Conservation (phyloP, 2,888 invertebrate species). For the Eilema griseolum region DNA sequence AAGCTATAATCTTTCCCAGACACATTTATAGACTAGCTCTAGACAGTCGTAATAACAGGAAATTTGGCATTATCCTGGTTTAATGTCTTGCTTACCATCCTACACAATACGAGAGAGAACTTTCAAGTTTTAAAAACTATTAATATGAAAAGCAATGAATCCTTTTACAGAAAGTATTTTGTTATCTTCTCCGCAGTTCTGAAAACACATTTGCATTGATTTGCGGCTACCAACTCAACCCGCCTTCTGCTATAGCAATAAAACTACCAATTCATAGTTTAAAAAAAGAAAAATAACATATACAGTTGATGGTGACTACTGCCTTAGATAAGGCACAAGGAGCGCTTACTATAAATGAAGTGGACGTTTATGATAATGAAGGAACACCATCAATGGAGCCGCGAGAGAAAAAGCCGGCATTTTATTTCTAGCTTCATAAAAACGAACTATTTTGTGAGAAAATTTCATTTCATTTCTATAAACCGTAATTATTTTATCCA, state of each 20-base stretch:
- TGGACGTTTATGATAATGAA: conserved; percentile 61
- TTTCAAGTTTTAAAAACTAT: conserved; percentile 34
- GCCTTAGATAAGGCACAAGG: conserved; percentile 47
- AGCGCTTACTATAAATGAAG: conserved; percentile 55
- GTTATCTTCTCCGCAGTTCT: conserved; percentile 7
- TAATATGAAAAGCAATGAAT: neutral
- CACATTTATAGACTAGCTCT: conserved; percentile 34
- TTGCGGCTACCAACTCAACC: conserved; percentile 26
- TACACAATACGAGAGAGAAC: conserved; percentile 27
- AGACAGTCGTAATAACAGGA: conserved; percentile 40
- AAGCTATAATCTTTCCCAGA: conserved; percentile 11
- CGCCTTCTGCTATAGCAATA: conserved; percentile 24
- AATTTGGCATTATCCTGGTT: conserved; percentile 40
- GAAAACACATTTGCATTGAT: conserved; percentile 32
- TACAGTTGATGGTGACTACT: conserved; percentile 40
- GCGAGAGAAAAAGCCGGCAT: conserved; percentile 38
- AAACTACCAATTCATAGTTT: conserved; percentile 25
- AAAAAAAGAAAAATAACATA: conserved; percentile 32
- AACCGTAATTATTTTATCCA: conserved; percentile 27
- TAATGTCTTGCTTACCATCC: conserved; percentile 36
- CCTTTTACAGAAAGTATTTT: conserved; percentile 10
- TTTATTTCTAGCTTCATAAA: conserved; percentile 46
- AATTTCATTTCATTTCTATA: conserved; percentile 40
- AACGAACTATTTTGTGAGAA: conserved; percentile 36
- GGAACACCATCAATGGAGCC: conserved; percentile 45